Conservation (phyloP, 2,113 vertebrate species). For the Calyptomena viridis region DNA sequence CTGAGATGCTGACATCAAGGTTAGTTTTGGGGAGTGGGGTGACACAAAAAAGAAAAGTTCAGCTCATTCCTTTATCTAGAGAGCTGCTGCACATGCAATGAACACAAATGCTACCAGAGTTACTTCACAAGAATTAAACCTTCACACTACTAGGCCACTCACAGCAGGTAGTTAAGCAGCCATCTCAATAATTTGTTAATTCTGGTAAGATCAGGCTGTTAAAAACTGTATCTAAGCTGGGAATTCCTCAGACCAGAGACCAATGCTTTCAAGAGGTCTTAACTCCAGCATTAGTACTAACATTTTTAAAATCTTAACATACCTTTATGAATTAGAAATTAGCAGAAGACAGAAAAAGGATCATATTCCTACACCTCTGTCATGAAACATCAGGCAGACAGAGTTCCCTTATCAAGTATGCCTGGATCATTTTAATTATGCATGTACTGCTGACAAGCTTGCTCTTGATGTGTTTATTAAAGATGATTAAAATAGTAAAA, state of each 20-base stretch:
- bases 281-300: not conserved
- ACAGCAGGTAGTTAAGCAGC: not conserved
- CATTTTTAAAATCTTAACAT: not conserved
- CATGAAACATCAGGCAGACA: conserved; percentile 2
- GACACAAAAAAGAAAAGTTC: not conserved
- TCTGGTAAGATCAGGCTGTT: not conserved
- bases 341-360: conserved; percentile 4
- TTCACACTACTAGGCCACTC: not conserved
- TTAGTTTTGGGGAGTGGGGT: not conserved
- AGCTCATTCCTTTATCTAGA: not conserved
- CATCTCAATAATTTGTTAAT: not conserved
- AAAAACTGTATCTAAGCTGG: not conserved
- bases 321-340: conserved; percentile 29
- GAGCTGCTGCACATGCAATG: not conserved
- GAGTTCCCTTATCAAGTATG: not conserved
- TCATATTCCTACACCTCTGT: not conserved
- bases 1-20: not conserved
- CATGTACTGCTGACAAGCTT: conserved; percentile 7
- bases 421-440: conserved; percentile 17
- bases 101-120: not conserved
- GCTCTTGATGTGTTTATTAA: conserved; percentile 4
- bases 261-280: not conserved
- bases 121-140: not conserved
- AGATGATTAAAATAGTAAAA: not conserved
- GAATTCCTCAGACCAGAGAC: not conserved